These are phyloP conservation scores for Diorhabda carinulata DNA, from an alignment of 1,140 invertebrate genomes.

Conservation along the genomic window DNA sequence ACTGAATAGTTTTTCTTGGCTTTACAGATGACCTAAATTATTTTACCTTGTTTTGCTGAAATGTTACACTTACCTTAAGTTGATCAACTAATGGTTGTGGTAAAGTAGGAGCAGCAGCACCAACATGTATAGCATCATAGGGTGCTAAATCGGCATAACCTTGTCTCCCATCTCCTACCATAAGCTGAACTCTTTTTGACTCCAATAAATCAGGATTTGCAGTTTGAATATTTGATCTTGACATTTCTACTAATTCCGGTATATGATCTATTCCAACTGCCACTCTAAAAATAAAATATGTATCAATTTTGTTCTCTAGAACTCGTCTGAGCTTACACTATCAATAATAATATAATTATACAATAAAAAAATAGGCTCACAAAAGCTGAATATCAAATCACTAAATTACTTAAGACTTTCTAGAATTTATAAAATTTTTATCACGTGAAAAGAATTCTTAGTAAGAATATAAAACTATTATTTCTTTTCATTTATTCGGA, in stretches of 20 bases:
- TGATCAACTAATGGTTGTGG: conserved; percentile 65
- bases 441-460: too few species aligned
- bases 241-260: conserved; percentile 72
- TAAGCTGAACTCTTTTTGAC: conserved; percentile 62
- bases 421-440: background rate
- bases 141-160: conserved; percentile 71
- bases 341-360: too few species aligned
- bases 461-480: too few species aligned
- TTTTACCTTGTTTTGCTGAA: too few species aligned
- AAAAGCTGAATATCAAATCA: too few species aligned
- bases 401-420: background rate
- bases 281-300: conserved; percentile 38
- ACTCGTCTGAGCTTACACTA: too few species aligned
- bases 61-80: conserved; percentile 49
- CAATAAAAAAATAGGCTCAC: too few species aligned
- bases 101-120: conserved; percentile 77
- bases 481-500: too few species aligned
- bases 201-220: conserved; percentile 68
- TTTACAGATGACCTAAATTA: too few species aligned
- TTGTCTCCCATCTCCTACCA: conserved; percentile 81
- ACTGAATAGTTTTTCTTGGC: too few species aligned
- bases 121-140: conserved; percentile 92
- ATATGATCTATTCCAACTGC: conserved; percentile 93
- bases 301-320: too few species aligned
- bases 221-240: conserved; percentile 72